Base-by-base conservation (phyloP, 1,140 invertebrate species). In the Lepidurus arcticus region DNA sequence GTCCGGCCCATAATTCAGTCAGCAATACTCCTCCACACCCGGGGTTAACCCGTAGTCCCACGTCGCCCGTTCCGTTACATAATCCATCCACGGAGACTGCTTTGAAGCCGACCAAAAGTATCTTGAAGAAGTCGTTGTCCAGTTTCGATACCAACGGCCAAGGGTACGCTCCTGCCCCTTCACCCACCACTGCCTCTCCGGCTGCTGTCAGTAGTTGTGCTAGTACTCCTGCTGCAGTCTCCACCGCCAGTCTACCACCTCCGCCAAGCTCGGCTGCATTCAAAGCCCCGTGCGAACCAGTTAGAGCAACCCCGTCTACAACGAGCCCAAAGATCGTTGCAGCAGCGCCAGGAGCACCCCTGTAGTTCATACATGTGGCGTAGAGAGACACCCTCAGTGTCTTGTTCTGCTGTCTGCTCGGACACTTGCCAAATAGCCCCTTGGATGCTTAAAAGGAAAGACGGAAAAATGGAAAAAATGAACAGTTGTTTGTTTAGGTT, bases 341-440 rank as follows among this genome's bases (percentile, higher is more conserved):
- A 43, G n/a, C 74, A 42, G 43, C 16, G 53, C 16, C 21, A 73
- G 1, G 53, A 73, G 2, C 21, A n/a, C 21, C 21, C 16, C 21
- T 73, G 53, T 73, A n/a, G 21, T 73, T 73, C 21, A 73, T 73
- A 2, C 53, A 24, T 73, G 53, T 34, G 34, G 78, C 79, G 5
- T 81, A 81, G 34, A 80, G 79, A 5, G 80, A 79, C 74, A 76
- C 80, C 8, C 80, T 81, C 53, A 75, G 79, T 24, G 77, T 79
- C 16, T 16, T 24, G 16, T 47, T 34, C 44, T 42, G 34, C 44
- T 73, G 24, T 34, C 76, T 5, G 78, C 79, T n/a, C 80, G 80
- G 21, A 79, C 80, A 16, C 79, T 78, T 11, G 74, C 81, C 43
- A 74, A 77, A 44, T 3, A 73, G 34, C 26, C 26, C 43, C 16